Conservation (phyloP, 2,113 vertebrate genomes). For the Gopherus evgoodei region DNA sequence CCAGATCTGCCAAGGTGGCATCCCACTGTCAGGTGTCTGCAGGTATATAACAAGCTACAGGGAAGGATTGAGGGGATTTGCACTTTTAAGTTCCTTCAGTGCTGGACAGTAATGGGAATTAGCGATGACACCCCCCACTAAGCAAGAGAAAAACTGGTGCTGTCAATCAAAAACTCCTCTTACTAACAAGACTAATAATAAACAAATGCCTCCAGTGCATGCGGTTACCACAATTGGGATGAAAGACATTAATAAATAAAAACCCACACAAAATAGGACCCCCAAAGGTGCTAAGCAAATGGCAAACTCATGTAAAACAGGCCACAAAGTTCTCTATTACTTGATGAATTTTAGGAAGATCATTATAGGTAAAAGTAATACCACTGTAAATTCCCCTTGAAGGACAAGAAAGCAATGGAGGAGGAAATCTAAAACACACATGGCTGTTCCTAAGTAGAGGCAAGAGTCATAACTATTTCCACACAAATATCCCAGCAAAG, state of each 20-base stretch:
- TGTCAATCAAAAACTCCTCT: neutral
- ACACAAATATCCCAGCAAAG: neutral
- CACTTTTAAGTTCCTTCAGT: neutral
- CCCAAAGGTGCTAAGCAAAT: neutral
- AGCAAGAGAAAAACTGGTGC: neutral
- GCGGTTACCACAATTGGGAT: neutral
- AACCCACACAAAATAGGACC: neutral
- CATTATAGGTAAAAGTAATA: neutral
- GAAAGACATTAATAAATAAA: neutral
- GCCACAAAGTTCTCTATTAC: neutral
- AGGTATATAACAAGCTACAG: neutral
- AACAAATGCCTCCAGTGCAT: neutral
- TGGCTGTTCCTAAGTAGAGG: neutral
- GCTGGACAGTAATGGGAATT: neutral
- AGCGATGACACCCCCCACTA: neutral
- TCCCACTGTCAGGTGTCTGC: neutral
- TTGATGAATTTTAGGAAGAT: neutral
- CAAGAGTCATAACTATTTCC: neutral
- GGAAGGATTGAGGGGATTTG: neutral
- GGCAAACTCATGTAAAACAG: neutral
- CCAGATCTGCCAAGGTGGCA: neutral
- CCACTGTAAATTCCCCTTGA: neutral
- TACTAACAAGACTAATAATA: neutral
- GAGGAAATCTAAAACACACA: neutral
- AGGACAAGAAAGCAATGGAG: neutral